Percentiles rank a stretch among this genome's conserved stretches.
Conservation (phyloP, 2,888 invertebrate genomes). For the Lissocephala sabroskyi region DNA sequence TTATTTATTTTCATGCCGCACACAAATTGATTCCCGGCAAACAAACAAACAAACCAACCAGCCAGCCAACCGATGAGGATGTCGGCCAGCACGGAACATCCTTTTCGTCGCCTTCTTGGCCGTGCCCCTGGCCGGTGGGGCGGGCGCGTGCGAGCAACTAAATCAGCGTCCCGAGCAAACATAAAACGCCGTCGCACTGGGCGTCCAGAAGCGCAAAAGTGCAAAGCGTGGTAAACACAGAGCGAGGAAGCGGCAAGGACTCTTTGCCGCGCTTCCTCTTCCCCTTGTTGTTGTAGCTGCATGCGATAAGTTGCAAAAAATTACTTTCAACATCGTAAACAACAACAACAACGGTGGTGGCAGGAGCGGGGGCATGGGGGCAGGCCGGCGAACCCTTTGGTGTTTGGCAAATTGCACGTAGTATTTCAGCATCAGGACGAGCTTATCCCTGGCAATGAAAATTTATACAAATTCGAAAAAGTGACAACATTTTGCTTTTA, state of each 20-base stretch:
- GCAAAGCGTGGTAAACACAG: constrained; percentile 30
- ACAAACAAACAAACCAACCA: constrained; percentile 9
- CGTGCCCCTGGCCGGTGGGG: too few relatives aligned
- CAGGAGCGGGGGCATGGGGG: constrained; percentile 16
- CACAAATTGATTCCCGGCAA: constrained; percentile 45
- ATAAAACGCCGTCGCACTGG: too few relatives aligned
- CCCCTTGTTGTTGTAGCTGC: constrained; percentile 21
- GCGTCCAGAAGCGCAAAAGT: constrained; percentile 34
- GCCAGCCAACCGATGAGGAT: too few relatives aligned
- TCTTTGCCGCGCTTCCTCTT: constrained; percentile 4
- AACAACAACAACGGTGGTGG: constrained; percentile 34
- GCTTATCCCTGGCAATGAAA: constrained; percentile 64
- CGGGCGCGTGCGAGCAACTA: constrained; percentile 38
- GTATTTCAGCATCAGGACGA: constrained; percentile 64
- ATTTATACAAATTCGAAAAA: constrained; percentile 67
- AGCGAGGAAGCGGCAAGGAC: constrained; percentile 32
- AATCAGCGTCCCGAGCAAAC: constrained; percentile 46
- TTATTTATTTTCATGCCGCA: constrained; percentile 48
- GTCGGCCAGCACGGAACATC: too few relatives aligned
- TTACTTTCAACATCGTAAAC: constrained; percentile 59
- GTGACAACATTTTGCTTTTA: constrained; percentile 72
- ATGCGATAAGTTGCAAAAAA: constrained; percentile 62
- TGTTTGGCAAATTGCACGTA: constrained; percentile 50
- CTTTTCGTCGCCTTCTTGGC: too few relatives aligned
- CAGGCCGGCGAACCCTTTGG: not conserved